These are phyloP conservation scores for Pilophorus perplexus DNA, from an alignment of 2,888 invertebrate genomes.

Conservation along the genomic window DNA sequence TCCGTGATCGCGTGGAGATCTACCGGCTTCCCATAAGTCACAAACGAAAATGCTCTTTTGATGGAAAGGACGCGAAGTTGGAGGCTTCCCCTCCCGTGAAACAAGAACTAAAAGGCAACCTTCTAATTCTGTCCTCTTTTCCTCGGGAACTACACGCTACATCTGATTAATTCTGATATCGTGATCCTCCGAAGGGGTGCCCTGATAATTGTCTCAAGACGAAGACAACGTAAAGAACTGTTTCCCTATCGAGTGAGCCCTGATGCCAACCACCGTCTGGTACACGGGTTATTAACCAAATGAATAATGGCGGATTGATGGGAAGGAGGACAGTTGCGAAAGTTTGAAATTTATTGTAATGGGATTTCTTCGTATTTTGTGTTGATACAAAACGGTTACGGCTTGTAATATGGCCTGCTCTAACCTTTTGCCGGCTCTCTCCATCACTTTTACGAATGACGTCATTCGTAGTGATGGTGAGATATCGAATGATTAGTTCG, in stretches of 20 bases:
- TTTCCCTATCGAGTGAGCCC: background rate
- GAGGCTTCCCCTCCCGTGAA: no score
- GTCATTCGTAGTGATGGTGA: no score
- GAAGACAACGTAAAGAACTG: background rate
- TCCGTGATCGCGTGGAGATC: constrained; percentile 40
- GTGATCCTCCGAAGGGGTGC: constrained; percentile 18
- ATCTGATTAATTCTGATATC: constrained; percentile 41
- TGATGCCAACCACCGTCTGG: constrained; percentile 37
- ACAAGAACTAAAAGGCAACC: background rate
- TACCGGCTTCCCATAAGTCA: constrained; percentile 32
- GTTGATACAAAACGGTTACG: no score
- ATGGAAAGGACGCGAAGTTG: no score
- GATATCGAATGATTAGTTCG: no score
- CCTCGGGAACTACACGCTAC: constrained; percentile 28
- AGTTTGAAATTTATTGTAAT: background rate
- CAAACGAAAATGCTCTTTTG: constrained; percentile 27
- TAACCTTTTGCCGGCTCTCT: no score
- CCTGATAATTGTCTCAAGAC: constrained; percentile 31
- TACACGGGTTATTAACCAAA: constrained; percentile 34
- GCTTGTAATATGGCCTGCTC: no score
- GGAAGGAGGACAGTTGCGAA: background rate
- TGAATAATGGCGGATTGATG: constrained; percentile 20
- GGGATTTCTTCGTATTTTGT: background rate
- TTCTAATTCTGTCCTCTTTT: constrained; percentile 33
- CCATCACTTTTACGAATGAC: no score